These are phyloP conservation scores for Ectemnius continuus DNA, from an alignment of 2,888 invertebrate species.

Conservation along the genomic window DNA sequence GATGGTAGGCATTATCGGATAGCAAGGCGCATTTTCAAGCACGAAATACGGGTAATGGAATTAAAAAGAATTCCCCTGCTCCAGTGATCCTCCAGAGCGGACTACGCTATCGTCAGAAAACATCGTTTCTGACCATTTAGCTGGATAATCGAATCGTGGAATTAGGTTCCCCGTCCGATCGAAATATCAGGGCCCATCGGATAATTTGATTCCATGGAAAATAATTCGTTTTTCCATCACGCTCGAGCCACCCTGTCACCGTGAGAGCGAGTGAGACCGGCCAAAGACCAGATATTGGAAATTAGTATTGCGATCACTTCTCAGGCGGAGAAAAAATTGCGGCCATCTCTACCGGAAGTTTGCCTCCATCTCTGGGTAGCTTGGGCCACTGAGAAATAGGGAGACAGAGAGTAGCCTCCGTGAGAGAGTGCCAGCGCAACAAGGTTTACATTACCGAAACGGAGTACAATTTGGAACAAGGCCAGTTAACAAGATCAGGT, in stretches of 20 bases:
- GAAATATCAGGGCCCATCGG: constrained; percentile 21
- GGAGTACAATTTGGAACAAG: not conserved
- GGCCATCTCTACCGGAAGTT: not conserved
- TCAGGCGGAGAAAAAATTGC: not conserved
- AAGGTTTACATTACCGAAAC: constrained; percentile 10
- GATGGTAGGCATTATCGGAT: not conserved
- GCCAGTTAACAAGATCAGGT: constrained; percentile 10
- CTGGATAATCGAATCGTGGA: constrained; percentile 5
- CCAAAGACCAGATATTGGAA: not conserved
- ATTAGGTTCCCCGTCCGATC: constrained; percentile 34
- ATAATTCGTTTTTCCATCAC: constrained; percentile 38
- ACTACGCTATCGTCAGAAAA: constrained; percentile 8
- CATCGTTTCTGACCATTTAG: constrained; percentile 24
- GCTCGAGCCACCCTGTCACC: constrained; percentile 23
- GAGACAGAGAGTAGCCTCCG: not conserved
- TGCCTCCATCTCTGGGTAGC: too few relatives aligned
- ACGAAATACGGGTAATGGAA: not conserved
- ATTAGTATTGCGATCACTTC: not conserved
- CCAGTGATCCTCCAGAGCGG: not conserved
- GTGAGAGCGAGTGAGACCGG: not conserved
- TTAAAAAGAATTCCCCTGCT: constrained; percentile 2
- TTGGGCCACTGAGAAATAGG: not conserved
- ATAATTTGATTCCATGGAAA: constrained; percentile 32
- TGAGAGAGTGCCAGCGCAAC: not conserved
- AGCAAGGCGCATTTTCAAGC: too few relatives aligned